Percentiles rank a stretch among this genome's conserved stretches.
phyloP scores from a whole-genome alignment of 2,113 vertebrate species.

The Zapornia atra region DNA sequence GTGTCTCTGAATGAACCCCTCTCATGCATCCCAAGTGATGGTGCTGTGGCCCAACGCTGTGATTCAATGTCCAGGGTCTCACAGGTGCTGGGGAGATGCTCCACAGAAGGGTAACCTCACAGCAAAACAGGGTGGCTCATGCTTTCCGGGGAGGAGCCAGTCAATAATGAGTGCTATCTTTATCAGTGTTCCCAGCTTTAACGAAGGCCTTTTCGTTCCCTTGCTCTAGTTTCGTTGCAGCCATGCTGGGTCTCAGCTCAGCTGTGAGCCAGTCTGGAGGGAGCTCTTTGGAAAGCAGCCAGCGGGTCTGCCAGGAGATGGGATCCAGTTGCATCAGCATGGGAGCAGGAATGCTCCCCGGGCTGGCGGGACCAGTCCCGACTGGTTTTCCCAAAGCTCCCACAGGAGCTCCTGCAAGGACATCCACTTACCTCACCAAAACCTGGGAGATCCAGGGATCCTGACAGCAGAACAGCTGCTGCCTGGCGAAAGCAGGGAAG shows the following conservation, averaged over 20 bases:
- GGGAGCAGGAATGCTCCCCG: conserved; percentile 36
- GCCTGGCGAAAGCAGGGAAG: background rate
- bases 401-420: conserved; percentile 24
- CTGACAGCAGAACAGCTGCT: background rate
- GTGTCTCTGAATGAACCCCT: background rate
- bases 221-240: background rate
- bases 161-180: background rate
- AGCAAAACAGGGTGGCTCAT: background rate
- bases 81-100: background rate
- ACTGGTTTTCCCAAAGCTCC: conserved; percentile 55
- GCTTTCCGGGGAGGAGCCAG: background rate
- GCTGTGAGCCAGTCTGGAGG: conserved; percentile 7
- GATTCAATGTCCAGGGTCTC: background rate
- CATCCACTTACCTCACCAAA: conserved; percentile 22
- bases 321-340: conserved; percentile 57
- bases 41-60: fast-evolving
- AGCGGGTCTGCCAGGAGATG: background rate
- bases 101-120: background rate
- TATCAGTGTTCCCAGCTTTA: background rate
- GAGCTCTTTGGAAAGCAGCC: conserved; percentile 29
- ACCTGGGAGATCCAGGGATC: background rate
- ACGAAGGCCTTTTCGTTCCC: background rate
- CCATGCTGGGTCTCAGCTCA: background rate
- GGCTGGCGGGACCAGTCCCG: background rate
- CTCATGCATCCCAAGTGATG: background rate